Evolutionary conservation across 2,797 vertebrate species (phyloP), one percentile per base, ranked within the genome.

Genomic region (Centropyge bicolor): DNA sequence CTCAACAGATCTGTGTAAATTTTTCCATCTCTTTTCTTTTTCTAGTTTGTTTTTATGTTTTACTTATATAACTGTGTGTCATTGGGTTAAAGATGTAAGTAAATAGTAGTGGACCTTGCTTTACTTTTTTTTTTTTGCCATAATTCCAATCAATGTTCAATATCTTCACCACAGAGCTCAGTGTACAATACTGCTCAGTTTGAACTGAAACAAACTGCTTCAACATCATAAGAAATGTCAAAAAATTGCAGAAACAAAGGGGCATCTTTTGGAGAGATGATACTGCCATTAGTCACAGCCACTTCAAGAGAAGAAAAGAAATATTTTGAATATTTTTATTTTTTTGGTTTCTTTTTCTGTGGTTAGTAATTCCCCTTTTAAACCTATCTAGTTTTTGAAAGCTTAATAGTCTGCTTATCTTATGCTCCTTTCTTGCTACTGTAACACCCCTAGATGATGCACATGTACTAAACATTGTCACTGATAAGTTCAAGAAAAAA

Each of bases 381-480:
- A 83, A 54, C 62, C 52, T 87, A 83, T 89, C 75, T 94, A 93
- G 91, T 94, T 94, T 92, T 91, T 89, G 83, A 85, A 82, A 81
- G 89, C 88, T 87, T 86, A 70, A 78, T 94, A 88, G 86, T 79
- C 56, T 71, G 86, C 87, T 91, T 90, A 76, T 87, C 35, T 17
- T 85, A 66, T 87, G 83, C 80, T 84, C 67, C 43, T 86, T 84
- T 88, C 67, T 78, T 85, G 79, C 84, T 83, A 83, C 79, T 92
- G 84, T 92, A 90, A 92, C 81, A 88, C 36, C 74, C 55, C 24
- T 91, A 89, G 92, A 89, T 86, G 38, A 87, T 82, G 80, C 84
- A 49, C 88, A 87, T 90, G 83, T 89, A 91, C 84, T 86, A 74
- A 89, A 89, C 82, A 81, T 90, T 82, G 85, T 88, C 87, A 76